These are phyloP conservation scores for Melopsittacus undulatus DNA, from an alignment of 2,797 vertebrate genomes.

Conservation along the genomic window DNA sequence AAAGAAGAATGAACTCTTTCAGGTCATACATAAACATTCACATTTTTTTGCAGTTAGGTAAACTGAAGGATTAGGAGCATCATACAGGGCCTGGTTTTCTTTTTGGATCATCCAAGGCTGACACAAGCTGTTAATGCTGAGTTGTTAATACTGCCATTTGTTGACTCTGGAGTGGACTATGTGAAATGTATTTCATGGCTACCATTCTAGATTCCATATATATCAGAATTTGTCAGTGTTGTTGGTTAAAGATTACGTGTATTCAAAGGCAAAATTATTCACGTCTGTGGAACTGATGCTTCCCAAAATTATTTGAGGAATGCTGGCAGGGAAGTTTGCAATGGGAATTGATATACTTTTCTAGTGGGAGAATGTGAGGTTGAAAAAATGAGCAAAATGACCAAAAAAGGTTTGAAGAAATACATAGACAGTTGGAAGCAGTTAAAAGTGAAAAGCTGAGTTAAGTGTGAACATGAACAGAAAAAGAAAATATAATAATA, in stretches of 20 bases:
- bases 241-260: not conserved
- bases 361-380: not conserved
- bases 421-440: not conserved
- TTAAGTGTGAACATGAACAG: not conserved
- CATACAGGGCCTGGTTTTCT: not conserved
- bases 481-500: not conserved
- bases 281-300: not conserved
- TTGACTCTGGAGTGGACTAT: not conserved
- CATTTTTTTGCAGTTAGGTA: not conserved
- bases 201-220: conserved; percentile 10
- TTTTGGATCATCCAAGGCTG: conserved; percentile 13
- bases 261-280: conserved; percentile 17
- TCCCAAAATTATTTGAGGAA: conserved; percentile 16
- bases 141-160: not conserved
- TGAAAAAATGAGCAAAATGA: not conserved
- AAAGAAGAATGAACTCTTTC: not conserved
- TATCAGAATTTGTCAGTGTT: not conserved
- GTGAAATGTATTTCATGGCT: conserved; percentile 29
- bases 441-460: conserved; percentile 10
- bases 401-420: not conserved
- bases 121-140: not conserved
- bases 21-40: not conserved
- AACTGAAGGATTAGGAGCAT: not conserved
- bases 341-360: not conserved
- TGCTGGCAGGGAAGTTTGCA: conserved; percentile 3